A percentile compares a stretch with the other conserved stretches of the same genome.
Conservation (phyloP, 64 coral and sea anemone species). For the Cladopsammia gracilis region DNA sequence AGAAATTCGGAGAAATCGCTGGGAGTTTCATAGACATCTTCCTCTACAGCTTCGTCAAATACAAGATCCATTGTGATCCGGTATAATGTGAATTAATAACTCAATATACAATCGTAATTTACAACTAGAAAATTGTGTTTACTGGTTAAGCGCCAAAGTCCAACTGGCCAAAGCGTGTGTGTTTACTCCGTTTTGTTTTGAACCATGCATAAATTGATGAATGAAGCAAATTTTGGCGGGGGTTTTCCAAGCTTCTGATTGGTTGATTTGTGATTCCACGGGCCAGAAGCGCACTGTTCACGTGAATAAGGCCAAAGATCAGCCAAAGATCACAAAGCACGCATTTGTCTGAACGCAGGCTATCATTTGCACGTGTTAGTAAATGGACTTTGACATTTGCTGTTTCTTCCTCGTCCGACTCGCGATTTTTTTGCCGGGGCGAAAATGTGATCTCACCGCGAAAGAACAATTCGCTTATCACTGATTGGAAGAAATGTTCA, state of each 20-base stretch:
- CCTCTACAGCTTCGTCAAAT: neutral
- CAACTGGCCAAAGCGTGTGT: neutral
- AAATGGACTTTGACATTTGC: neutral
- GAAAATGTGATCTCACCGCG: too few species aligned
- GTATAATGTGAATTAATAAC: too few species aligned
- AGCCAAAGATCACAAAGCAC: neutral
- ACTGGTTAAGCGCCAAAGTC: neutral
- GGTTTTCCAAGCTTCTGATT: neutral
- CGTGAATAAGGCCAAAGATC: neutral
- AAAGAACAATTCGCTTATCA: too few species aligned
- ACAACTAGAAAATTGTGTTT: too few species aligned
- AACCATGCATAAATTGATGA: neutral
- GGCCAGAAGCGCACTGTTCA: neutral
- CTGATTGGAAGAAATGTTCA: too few species aligned
- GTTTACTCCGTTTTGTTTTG: neutral
- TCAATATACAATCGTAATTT: too few species aligned
- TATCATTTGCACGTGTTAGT: neutral
- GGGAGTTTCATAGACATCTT: slow-evolving; percentile 47
- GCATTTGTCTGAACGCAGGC: too few species aligned
- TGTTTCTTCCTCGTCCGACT: neutral
- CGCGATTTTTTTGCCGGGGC: neutral
- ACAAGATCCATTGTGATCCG: slow-evolving; percentile 6
- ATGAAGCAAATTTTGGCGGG: neutral
- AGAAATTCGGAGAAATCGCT: slow-evolving; percentile 75
- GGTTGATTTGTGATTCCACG: neutral